phyloP scores from a whole-genome alignment of 2,113 vertebrate species.

The Argyrosomus japonicus region DNA sequence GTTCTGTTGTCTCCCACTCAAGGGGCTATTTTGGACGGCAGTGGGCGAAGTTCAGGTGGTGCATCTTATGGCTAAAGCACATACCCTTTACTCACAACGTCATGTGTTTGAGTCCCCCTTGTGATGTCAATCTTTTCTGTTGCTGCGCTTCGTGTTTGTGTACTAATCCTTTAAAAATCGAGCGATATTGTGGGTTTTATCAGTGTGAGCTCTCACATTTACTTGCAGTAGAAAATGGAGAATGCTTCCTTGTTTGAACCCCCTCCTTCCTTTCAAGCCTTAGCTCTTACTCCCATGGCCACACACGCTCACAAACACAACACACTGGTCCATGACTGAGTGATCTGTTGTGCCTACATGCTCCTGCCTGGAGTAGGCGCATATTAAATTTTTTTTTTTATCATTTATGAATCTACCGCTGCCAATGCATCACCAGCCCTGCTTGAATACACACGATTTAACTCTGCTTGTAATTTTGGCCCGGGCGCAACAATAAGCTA shows the following conservation, averaged over 20 bases:
- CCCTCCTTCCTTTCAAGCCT: conserved; percentile 25
- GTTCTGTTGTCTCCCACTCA: conserved; percentile 70
- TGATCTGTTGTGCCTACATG: conserved; percentile 67
- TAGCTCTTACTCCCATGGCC: conserved; percentile 41
- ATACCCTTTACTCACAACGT: conserved; percentile 27
- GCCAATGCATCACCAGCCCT: conserved; percentile 42
- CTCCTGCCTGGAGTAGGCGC: conserved; percentile 56
- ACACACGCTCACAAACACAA: conserved; percentile 29
- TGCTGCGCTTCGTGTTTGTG: not conserved
- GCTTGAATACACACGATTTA: conserved; percentile 63
- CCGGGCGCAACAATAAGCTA: conserved; percentile 44
- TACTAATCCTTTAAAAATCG: not conserved
- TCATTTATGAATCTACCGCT: conserved; percentile 51
- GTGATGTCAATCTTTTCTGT: not conserved
- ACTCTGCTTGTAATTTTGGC: conserved; percentile 68
- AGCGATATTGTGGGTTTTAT: not conserved
- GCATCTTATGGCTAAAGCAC: conserved; percentile 56
- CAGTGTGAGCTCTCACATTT: not conserved
- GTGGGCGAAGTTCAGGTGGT: conserved; percentile 75
- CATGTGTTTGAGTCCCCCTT: conserved; percentile 9
- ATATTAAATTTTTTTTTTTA: conserved; percentile 46
- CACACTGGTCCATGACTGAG: conserved; percentile 49
- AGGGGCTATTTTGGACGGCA: conserved; percentile 68
- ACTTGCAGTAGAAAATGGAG: conserved; percentile 27
- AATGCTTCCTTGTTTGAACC: conserved; percentile 37